These are phyloP conservation scores for Drosophila athabasca DNA, from an alignment of 1,140 invertebrate genomes.

Conservation along the genomic window DNA sequence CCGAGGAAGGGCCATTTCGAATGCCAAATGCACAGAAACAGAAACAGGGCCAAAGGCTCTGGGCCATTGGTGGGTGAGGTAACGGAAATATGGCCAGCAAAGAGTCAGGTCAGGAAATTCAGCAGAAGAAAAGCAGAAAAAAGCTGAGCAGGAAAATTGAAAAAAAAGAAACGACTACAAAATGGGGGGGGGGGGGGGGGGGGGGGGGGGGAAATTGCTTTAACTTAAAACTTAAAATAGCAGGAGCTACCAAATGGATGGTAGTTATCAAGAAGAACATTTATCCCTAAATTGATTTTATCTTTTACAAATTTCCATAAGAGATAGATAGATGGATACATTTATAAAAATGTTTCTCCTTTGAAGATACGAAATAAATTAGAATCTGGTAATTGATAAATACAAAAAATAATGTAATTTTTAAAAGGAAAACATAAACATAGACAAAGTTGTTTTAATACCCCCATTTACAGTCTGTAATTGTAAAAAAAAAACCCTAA, in stretches of 20 bases:
- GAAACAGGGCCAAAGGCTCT: constrained; percentile 34
- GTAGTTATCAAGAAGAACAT: not conserved
- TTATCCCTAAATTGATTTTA: not conserved
- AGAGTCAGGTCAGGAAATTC: constrained; percentile 23
- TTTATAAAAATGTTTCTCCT: too few relatives aligned
- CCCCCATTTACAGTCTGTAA: too few relatives aligned
- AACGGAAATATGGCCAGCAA: constrained; percentile 24
- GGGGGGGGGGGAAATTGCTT: constrained; percentile 13
- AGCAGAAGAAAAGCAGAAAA: constrained; percentile 14
- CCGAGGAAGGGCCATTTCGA: constrained; percentile 19
- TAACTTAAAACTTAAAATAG: not conserved
- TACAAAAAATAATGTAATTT: too few relatives aligned
- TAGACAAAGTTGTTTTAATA: too few relatives aligned
- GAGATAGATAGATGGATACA: too few relatives aligned
- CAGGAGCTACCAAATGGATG: not conserved
- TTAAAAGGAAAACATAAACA: too few relatives aligned
- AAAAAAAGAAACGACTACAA: constrained; percentile 5
- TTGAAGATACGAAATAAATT: too few relatives aligned
- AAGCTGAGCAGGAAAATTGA: constrained; percentile 25
- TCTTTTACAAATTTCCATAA: too few relatives aligned
- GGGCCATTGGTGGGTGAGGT: not conserved
- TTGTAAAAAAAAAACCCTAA: too few relatives aligned
- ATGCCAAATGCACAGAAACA: constrained; percentile 39
- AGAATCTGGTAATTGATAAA: too few relatives aligned
- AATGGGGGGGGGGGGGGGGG: constrained; percentile 11